Evolutionary conservation across 53 echinoderm and acorn worm genomes (phyloP).

Genomic region (Echinarachnius parma): DNA sequence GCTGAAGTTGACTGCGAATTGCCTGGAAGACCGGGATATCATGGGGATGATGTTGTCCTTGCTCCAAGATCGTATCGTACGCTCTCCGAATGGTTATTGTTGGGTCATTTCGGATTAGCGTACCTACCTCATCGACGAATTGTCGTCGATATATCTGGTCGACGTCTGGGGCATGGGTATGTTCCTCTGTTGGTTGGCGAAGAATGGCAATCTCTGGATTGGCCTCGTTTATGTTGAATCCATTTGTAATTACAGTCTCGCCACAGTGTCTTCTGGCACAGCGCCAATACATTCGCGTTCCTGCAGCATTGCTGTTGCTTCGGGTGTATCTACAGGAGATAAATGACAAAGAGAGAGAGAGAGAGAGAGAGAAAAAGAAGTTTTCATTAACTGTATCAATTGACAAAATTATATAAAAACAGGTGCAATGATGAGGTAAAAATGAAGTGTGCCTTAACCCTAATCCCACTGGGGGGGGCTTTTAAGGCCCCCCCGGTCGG

Average conservation of each 20-base stretch:
- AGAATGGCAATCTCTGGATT: conserved; percentile 4
- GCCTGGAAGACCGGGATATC: conserved; percentile 11
- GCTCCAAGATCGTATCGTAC: conserved; percentile 13
- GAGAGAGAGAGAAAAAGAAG: neutral
- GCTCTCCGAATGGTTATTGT: conserved; percentile 24
- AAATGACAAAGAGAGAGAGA: no score
- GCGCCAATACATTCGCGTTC: conserved; percentile 1
- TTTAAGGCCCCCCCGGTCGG: no score
- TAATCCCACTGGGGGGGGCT: no score
- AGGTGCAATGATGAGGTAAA: neutral
- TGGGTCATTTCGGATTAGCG: conserved; percentile 11
- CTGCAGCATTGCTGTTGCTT: neutral
- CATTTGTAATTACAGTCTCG: conserved; percentile 22
- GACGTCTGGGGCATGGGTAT: conserved; percentile 16
- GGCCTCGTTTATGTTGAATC: neutral
- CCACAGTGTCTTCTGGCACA: conserved; percentile 23
- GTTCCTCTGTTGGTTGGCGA: neutral
- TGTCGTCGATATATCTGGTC: conserved; percentile 24
- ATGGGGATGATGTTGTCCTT: neutral
- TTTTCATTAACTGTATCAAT: neutral
- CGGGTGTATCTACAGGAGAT: conserved; percentile 9
- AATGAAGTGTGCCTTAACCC: no score
- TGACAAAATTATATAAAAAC: neutral
- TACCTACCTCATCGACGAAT: conserved; percentile 14
- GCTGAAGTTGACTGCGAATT: conserved; percentile 37